Conservation (phyloP, 2,797 vertebrate genomes). For the Pseudomugil gertrudae region DNA sequence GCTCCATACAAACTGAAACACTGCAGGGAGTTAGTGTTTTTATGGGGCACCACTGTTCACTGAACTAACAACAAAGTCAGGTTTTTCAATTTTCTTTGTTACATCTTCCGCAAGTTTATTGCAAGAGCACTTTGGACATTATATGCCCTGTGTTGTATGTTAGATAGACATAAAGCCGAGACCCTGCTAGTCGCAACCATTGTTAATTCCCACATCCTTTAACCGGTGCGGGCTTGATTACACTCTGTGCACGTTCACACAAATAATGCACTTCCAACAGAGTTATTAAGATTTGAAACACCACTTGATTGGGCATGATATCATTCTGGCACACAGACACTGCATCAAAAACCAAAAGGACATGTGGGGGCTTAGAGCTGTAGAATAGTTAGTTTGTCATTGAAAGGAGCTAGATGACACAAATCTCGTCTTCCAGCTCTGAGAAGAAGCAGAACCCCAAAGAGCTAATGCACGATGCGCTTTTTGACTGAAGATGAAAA, state of each 20-base stretch:
- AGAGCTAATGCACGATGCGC: constrained; percentile 61
- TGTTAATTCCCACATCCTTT: constrained; percentile 71
- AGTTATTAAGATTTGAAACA: constrained; percentile 85
- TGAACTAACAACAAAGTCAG: constrained; percentile 44
- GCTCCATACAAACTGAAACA: constrained; percentile 54
- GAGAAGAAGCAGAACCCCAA: constrained; percentile 73
- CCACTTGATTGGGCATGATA: constrained; percentile 84
- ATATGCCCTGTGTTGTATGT: constrained; percentile 30
- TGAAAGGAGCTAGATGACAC: constrained; percentile 40
- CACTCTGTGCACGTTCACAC: constrained; percentile 80
- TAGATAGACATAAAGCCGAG: constrained; percentile 50
- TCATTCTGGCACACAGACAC: constrained; percentile 81
- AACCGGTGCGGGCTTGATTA: constrained; percentile 72
- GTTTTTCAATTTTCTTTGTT: constrained; percentile 40
- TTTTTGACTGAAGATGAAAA: constrained; percentile 75
- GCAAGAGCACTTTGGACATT: constrained; percentile 6
- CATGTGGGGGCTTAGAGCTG: constrained; percentile 66
- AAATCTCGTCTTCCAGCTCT: constrained; percentile 53
- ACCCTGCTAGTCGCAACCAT: constrained; percentile 70
- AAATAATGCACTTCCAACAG: constrained; percentile 85
- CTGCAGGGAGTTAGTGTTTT: constrained; percentile 61
- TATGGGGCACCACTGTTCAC: constrained; percentile 33
- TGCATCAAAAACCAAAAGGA: constrained; percentile 77
- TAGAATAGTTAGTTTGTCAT: constrained; percentile 48
- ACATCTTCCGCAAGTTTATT: constrained; percentile 24